Evolutionary conservation across 2,888 invertebrate species (phyloP).

Genomic region (Amphimallon solstitiale): DNA sequence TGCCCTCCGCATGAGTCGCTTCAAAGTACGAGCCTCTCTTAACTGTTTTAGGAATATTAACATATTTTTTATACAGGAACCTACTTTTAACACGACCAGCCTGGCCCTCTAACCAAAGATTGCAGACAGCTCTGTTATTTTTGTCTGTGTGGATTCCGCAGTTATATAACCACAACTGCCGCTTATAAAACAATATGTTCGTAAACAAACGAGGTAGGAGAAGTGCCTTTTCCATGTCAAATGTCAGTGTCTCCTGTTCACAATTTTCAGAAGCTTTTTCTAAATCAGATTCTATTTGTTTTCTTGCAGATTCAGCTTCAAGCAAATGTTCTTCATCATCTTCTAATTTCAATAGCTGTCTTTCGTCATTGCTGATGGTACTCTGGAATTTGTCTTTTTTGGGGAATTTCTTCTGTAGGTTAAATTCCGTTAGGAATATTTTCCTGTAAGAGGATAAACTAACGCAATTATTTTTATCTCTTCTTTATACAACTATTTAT

Average conservation of each 20-base stretch:
- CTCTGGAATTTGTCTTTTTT: no score
- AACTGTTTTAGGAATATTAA: conserved; percentile 1
- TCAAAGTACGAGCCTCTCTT: conserved; percentile 44
- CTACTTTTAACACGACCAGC: conserved; percentile 51
- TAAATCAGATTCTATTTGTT: conserved; percentile 18
- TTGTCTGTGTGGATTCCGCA: conserved; percentile 45
- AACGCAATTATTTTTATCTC: no score
- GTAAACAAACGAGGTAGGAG: conserved; percentile 40
- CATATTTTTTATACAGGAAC: conserved; percentile 47
- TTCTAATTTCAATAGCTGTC: conserved; percentile 15
- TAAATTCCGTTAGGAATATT: no score
- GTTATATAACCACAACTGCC: conserved; percentile 48
- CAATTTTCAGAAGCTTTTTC: background rate
- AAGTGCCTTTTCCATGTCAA: conserved; percentile 35
- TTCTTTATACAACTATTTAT: no score
- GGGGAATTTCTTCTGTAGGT: no score
- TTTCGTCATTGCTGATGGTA: background rate
- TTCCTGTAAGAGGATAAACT: no score
- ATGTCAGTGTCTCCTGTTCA: conserved; percentile 16
- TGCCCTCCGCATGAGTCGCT: conserved; percentile 40
- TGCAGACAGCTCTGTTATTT: conserved; percentile 44
- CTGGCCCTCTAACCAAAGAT: conserved; percentile 49
- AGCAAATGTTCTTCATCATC: conserved; percentile 30
- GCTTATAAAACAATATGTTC: conserved; percentile 42
- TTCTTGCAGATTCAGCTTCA: conserved; percentile 4